phyloP scores from a whole-genome alignment of 1,140 invertebrate genomes.

The Dreissena rostriformis region DNA sequence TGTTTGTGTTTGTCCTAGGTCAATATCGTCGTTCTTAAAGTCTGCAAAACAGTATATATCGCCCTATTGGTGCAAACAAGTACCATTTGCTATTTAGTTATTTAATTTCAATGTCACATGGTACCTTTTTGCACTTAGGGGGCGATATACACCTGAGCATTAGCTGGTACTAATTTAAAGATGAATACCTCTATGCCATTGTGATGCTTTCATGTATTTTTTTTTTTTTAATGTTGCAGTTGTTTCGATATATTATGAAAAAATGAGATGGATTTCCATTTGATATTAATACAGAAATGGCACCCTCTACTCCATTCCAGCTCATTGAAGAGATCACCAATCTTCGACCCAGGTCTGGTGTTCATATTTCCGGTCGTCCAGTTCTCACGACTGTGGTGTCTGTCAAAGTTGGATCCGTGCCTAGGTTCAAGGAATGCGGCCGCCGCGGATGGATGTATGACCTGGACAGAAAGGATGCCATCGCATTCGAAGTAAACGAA shows the following conservation, averaged over 20 bases:
- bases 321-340: not conserved
- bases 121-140: too few relatives aligned
- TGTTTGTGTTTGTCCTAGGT: too few relatives aligned
- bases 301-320: slow-evolving; percentile 22
- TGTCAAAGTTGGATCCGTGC: not conserved
- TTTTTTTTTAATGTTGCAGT: not conserved
- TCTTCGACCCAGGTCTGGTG: not conserved
- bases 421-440: slow-evolving; percentile 18
- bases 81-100: too few relatives aligned
- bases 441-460: slow-evolving; percentile 34
- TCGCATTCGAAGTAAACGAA: not conserved
- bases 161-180: too few relatives aligned
- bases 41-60: too few relatives aligned
- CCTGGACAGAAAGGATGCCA: slow-evolving; percentile 39
- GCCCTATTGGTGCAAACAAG: too few relatives aligned
- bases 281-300: not conserved
- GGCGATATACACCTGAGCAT: too few relatives aligned
- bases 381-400: too few relatives aligned
- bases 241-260: slow-evolving; percentile 38
- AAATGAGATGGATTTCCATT: slow-evolving; percentile 11
- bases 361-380: not conserved
- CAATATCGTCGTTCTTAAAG: too few relatives aligned
- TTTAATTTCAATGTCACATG: too few relatives aligned
- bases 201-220: too few relatives aligned
- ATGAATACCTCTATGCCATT: too few relatives aligned